Conservation (phyloP, 2,113 vertebrate genomes). For the Pimephales promelas region DNA sequence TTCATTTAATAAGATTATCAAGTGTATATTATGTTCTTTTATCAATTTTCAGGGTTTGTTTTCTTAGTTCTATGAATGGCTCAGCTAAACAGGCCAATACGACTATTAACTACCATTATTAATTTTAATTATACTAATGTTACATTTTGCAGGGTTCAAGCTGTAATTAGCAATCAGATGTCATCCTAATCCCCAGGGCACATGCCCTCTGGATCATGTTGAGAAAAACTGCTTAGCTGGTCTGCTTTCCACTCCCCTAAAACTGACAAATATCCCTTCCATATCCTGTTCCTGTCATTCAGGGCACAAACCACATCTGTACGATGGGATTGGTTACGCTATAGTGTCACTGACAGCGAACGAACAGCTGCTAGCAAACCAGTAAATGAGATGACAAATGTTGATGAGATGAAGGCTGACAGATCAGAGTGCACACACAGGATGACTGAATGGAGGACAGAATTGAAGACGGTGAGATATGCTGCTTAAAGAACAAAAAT, state of each 20-base stretch:
- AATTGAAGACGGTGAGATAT: neutral
- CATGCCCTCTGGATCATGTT: neutral
- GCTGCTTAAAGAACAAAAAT: neutral
- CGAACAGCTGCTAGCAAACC: neutral
- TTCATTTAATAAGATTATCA: too few species aligned
- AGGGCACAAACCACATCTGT: neutral
- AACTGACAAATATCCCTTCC: conserved; percentile 15
- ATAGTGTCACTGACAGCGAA: neutral
- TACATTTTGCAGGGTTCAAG: neutral
- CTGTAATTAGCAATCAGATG: neutral
- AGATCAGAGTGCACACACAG: neutral
- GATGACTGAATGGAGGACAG: neutral
- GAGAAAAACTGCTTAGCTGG: conserved; percentile 8
- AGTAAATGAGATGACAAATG: conserved; percentile 11
- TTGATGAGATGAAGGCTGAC: neutral
- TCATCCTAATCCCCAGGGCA: neutral
- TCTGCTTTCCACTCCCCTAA: neutral
- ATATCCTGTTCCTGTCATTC: conserved; percentile 17
- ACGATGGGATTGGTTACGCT: neutral
- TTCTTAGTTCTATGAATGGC: too few species aligned
- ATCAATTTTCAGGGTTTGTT: too few species aligned
- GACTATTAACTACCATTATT: too few species aligned
- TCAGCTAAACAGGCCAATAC: too few species aligned
- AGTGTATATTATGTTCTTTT: too few species aligned
- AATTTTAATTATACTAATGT: too few species aligned